These are phyloP conservation scores for Setipinna tenuifilis DNA, from an alignment of 2,797 vertebrate species.

Conservation along the genomic window DNA sequence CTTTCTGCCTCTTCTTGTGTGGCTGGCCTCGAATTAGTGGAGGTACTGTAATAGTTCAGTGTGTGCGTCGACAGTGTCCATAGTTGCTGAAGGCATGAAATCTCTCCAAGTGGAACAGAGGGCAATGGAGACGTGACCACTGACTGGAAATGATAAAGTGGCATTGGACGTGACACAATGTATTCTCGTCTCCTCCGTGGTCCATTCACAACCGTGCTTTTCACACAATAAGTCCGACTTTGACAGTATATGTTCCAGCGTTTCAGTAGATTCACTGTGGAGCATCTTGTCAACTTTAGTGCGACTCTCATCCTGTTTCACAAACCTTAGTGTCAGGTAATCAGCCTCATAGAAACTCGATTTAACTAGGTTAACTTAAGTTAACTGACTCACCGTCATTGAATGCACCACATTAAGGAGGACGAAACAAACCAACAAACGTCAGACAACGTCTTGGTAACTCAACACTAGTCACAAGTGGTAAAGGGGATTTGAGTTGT, in stretches of 20 bases:
- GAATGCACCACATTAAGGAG: not conserved
- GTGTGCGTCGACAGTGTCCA: conserved; percentile 48
- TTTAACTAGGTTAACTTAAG: too few species aligned
- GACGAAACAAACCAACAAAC: not conserved
- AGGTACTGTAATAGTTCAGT: conserved; percentile 70
- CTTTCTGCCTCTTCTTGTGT: conserved; percentile 41
- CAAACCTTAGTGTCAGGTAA: not conserved
- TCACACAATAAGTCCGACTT: conserved; percentile 50
- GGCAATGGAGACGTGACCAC: conserved; percentile 32
- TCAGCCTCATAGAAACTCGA: not conserved
- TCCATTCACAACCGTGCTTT: conserved; percentile 43
- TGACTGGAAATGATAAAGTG: not conserved
- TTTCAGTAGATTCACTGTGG: conserved; percentile 50
- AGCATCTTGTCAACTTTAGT: conserved; percentile 52
- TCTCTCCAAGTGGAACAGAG: conserved; percentile 18
- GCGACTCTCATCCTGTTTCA: not conserved
- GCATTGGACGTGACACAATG: not conserved
- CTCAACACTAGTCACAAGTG: not conserved
- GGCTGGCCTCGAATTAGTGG: conserved; percentile 54
- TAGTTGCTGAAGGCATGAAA: conserved; percentile 27
- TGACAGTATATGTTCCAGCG: conserved; percentile 48
- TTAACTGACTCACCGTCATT: not conserved
- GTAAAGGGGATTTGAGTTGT: not conserved
- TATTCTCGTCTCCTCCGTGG: conserved; percentile 48
- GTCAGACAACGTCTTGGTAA: not conserved